A percentile compares a stretch with the other conserved stretches of the same genome.
Evolutionary conservation across 1,140 invertebrate species (phyloP).

Genomic region (Macrobrachium nipponense): DNA sequence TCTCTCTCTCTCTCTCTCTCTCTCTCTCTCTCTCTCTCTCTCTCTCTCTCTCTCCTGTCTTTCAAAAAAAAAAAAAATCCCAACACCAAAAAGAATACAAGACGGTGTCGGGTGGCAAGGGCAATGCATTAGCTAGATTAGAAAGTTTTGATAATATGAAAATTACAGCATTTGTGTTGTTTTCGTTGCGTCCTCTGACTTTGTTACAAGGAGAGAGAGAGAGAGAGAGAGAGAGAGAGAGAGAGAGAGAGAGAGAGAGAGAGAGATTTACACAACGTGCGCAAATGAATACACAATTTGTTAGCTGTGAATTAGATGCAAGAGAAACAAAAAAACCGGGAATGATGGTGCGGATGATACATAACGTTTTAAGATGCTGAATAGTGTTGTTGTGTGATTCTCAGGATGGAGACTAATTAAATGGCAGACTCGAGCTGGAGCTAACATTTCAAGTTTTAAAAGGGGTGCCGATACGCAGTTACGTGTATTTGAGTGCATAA

Average conservation of each 20-base stretch:
- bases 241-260: conserved; percentile 27
- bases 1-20: not conserved
- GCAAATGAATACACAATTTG: too few species aligned
- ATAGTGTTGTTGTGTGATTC: too few species aligned
- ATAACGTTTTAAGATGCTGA: too few species aligned
- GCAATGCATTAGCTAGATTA: conserved; percentile 55
- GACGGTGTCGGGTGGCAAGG: conserved; percentile 5
- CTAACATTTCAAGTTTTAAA: too few species aligned
- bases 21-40: not conserved
- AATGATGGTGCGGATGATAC: too few species aligned
- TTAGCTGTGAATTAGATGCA: too few species aligned
- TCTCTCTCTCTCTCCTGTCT: not conserved
- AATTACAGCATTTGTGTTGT: conserved; percentile 47
- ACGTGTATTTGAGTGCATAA: too few species aligned
- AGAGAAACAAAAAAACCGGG: too few species aligned
- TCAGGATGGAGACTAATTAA: too few species aligned
- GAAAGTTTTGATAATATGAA: conserved; percentile 51
- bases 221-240: conserved; percentile 32
- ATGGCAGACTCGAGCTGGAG: too few species aligned
- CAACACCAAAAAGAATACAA: not conserved
- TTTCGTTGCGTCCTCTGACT: conserved; percentile 13
- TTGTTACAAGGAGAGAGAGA: conserved; percentile 24
- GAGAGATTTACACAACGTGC: too few species aligned
- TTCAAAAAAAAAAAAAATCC: conserved; percentile 9
- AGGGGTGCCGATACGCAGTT: too few species aligned